Base-by-base conservation (phyloP, 2,888 invertebrate genomes). In the Tuberolachnus salignus region DNA sequence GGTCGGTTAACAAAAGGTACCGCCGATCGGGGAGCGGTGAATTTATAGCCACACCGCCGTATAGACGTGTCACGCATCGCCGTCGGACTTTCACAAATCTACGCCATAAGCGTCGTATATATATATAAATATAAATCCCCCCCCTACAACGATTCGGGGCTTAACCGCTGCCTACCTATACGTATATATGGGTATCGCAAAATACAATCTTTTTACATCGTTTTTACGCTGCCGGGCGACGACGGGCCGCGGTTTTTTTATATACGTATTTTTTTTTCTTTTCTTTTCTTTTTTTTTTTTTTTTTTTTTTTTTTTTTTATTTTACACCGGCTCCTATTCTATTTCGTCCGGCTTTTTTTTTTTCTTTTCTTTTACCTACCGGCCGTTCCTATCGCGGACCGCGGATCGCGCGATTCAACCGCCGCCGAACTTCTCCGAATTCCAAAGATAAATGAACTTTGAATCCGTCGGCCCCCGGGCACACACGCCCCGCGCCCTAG, bases 391-490 rank as follows among this genome's bases (percentile, higher is more conserved):
- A 19, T 49, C 34, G 51, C n/a, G 10, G 4, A 1, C 0, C 16
- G 26, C 8, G 49, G 11, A 51, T 49, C 51, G 26, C n/a, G 26
- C 13, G 26, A 59, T 71, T 49, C 46, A 21, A 34, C 59, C n/a
- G 8, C 71, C 70, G 26, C 46, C 53, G 23, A 26, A 11, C 21
- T n/a, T 75, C 49, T 49, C 23, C 34, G 66, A 66, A 66, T 66
- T 66, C 75, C 46, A 69, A 78, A 78, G 78, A 78, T 69, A 78
- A 78, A 78, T 78, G 78, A 69, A 78, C 78, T 61, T 59, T 49
- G 67, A 51, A 59, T 61, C 55, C 46, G 16, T 21, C 46, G 26
- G 46, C 51, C 14, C 13, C 51, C 34, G 53, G 1, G 19, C 11
- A 11, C 26, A 19, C 42, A 8, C 19, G 59, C 42, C 19, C 26